These are phyloP conservation scores for Phalanger gymnotis DNA, from an alignment of 2,797 vertebrate genomes.

Conservation along the genomic window DNA sequence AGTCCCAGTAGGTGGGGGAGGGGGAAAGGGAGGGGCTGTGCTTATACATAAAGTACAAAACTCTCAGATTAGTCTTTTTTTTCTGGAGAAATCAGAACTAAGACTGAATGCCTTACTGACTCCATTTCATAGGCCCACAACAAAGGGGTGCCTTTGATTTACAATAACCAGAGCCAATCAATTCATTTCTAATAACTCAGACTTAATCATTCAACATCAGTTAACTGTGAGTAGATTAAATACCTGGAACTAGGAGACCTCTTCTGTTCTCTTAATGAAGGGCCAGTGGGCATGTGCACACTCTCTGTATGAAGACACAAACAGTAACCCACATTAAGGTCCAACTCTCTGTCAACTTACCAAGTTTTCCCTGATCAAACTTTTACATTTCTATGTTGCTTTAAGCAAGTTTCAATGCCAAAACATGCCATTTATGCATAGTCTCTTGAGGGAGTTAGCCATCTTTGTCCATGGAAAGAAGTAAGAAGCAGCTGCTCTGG, in stretches of 20 bases:
- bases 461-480: background rate
- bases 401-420: background rate
- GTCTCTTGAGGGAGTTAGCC: background rate
- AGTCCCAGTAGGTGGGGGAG: background rate
- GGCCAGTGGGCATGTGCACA: background rate
- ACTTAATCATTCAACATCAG: background rate
- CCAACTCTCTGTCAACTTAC: background rate
- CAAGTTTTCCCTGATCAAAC: background rate
- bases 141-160: background rate
- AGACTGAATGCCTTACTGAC: background rate
- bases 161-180: background rate
- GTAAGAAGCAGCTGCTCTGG: slow-evolving; percentile 25
- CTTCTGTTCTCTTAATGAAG: background rate
- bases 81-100: background rate
- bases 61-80: background rate
- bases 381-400: background rate
- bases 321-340: background rate
- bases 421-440: background rate
- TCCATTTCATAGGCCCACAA: background rate
- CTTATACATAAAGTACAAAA: background rate
- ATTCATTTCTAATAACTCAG: background rate
- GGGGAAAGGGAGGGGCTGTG: background rate
- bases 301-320: background rate
- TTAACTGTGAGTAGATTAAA: background rate
- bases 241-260: background rate